Evolutionary conservation across 2,888 invertebrate species (phyloP), one percentile per base, ranked within the genome.

Genomic region (Fabriciana adippe): DNA sequence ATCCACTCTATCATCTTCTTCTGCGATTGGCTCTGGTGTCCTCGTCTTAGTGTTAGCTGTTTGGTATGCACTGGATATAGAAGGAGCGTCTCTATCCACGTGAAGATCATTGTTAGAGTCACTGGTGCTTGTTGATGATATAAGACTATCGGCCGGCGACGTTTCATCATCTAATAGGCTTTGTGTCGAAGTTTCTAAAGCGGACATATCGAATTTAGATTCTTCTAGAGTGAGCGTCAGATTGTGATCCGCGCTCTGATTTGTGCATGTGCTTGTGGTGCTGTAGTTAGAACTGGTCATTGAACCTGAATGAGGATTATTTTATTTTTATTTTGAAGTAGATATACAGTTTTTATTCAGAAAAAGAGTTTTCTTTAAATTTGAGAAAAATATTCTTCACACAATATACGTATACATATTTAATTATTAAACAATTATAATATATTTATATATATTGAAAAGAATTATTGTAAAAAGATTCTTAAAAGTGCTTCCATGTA

Each of bases 101-200:
- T 87, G 88, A 68, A 92, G 77, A 64, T 93, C 92, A 68, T 94
- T 94, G 67, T 94, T 94, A 0, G 93, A 93, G 74, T 94, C 95
- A 61, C 94, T 94, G 14, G 94, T 94, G 77, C 95, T 95, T 1
- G 92, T 92, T 0, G 93, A 93, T 50, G 94, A 95, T 71, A 96
- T 95, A 61, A 96, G 87, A 80, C 96, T 96, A 76, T 96, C 97
- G 0, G 96, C 96, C 15, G 97, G 97, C 0, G 97, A 97, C 0
- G 96, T 96, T 81, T 97, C 97, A 77, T 97, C 97, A 73, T 97
- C 97, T 45, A 97, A 89, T 47, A 97, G 86, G 68, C 94, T 94
- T 53, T 94, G 95, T 0, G 94, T 94, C 54, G 95, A 95, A 18
- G 94, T 93, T 71, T 95, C 95, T 59, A 94, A 91, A 59, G 96